Evolutionary conservation across 1,140 invertebrate genomes (phyloP).

Genomic region (Akabosia matsudoensis): DNA sequence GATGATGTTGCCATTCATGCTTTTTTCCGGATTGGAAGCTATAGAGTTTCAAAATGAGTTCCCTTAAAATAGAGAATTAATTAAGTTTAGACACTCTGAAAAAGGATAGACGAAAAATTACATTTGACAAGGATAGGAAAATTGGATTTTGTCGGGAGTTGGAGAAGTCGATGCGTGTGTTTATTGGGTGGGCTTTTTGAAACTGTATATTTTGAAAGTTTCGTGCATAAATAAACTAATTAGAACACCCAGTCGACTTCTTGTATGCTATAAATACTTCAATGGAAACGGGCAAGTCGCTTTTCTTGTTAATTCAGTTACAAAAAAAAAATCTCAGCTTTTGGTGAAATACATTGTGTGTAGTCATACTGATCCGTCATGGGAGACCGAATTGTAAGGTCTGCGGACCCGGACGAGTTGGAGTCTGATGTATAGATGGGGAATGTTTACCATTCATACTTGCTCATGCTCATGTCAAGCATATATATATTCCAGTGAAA

Average conservation of each 20-base stretch:
- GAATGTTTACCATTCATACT: too few relatives aligned
- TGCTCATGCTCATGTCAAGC: too few relatives aligned
- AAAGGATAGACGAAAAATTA: neutral
- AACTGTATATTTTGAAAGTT: neutral
- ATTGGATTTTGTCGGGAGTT: neutral
- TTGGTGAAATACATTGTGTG: neutral
- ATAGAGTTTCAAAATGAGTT: neutral
- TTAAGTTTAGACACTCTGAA: neutral
- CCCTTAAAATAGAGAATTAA: neutral
- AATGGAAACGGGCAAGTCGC: neutral
- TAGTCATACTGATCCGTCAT: too few relatives aligned
- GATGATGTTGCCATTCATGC: neutral
- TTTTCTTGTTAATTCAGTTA: neutral
- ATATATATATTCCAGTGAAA: too few relatives aligned
- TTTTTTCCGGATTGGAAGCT: neutral
- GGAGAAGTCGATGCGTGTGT: neutral
- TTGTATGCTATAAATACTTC: conserved; percentile 7
- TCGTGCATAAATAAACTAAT: conserved; percentile 18
- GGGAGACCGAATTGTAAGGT: too few relatives aligned
- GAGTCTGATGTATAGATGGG: too few relatives aligned
- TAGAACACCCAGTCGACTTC: neutral
- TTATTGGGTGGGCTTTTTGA: neutral
- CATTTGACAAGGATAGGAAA: neutral
- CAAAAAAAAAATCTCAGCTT: neutral
- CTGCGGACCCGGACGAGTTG: too few relatives aligned